These are phyloP conservation scores for Achroia grisella DNA, from an alignment of 1,140 invertebrate genomes.

Conservation along the genomic window DNA sequence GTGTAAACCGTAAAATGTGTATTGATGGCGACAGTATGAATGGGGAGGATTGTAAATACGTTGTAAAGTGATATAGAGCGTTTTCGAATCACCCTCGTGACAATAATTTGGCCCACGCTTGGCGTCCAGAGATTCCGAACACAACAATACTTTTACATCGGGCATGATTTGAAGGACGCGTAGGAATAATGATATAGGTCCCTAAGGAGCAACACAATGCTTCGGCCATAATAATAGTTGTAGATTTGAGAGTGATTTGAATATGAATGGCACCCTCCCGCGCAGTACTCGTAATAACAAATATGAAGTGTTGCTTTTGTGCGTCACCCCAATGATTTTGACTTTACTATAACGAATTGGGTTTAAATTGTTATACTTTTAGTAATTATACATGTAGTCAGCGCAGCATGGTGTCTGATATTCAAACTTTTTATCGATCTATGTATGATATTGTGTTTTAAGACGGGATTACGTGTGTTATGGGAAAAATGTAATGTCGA, in stretches of 20 bases:
- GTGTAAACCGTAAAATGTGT: conserved; percentile 33
- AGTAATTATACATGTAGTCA: conserved; percentile 42
- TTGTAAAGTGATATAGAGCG: conserved; percentile 66
- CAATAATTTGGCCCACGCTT: conserved; percentile 55
- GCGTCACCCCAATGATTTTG: conserved; percentile 55
- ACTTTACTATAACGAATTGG: conserved; percentile 59
- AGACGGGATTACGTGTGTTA: too few relatives aligned
- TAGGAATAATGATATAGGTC: conserved; percentile 65
- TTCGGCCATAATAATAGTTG: conserved; percentile 67
- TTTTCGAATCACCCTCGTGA: conserved; percentile 56
- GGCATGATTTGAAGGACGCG: conserved; percentile 55
- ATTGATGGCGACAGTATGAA: conserved; percentile 30
- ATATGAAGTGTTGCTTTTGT: conserved; percentile 68
- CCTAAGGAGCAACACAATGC: conserved; percentile 63
- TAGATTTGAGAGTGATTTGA: conserved; percentile 71
- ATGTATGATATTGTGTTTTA: too few relatives aligned
- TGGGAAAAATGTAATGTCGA: too few relatives aligned
- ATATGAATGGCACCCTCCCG: conserved; percentile 70
- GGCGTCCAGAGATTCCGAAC: conserved; percentile 24
- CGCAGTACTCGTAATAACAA: conserved; percentile 65
- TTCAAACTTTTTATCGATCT: too few relatives aligned
- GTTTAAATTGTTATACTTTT: conserved; percentile 41
- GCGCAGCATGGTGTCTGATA: too few relatives aligned
- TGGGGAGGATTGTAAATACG: conserved; percentile 41
- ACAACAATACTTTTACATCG: conserved; percentile 45